These are phyloP conservation scores for Boleophthalmus pectinirostris DNA, from an alignment of 2,113 vertebrate species.

Conservation along the genomic window DNA sequence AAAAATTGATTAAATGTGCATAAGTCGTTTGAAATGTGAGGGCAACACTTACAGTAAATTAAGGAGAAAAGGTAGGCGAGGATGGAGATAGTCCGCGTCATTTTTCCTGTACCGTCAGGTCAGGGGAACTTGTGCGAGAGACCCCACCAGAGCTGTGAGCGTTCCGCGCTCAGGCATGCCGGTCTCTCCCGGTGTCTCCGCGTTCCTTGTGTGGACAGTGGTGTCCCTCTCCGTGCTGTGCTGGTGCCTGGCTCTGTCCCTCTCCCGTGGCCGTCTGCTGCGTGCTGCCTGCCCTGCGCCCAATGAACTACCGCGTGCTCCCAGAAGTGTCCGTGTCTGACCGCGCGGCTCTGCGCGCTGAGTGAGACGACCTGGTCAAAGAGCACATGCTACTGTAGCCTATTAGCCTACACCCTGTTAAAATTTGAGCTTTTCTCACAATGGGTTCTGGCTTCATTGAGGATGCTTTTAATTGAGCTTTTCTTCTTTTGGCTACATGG, in stretches of 20 bases:
- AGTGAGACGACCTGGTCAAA: not conserved
- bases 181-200: conserved; percentile 1
- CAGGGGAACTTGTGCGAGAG: conserved; percentile 16
- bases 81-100: conserved; percentile 62
- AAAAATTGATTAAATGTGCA: not conserved
- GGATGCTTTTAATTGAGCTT: not conserved
- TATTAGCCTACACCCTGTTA: too few relatives aligned
- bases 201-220: conserved; percentile 15
- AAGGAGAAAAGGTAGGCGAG: conserved; percentile 63
- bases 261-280: too few relatives aligned
- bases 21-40: not conserved
- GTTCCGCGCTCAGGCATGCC: conserved; percentile 45
- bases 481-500: not conserved
- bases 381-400: not conserved
- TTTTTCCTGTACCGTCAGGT: conserved; percentile 60
- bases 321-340: not conserved
- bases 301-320: not conserved
- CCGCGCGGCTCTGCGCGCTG: not conserved
- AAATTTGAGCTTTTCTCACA: not conserved
- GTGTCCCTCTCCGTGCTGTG: conserved; percentile 6
- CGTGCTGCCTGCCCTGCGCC: not conserved
- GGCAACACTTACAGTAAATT: conserved; percentile 67
- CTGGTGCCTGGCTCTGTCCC: not conserved
- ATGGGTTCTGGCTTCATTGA: not conserved
- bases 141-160: conserved; percentile 33